Base-by-base conservation (phyloP, 1,140 invertebrate species). In the Temnothorax longispinosus region DNA sequence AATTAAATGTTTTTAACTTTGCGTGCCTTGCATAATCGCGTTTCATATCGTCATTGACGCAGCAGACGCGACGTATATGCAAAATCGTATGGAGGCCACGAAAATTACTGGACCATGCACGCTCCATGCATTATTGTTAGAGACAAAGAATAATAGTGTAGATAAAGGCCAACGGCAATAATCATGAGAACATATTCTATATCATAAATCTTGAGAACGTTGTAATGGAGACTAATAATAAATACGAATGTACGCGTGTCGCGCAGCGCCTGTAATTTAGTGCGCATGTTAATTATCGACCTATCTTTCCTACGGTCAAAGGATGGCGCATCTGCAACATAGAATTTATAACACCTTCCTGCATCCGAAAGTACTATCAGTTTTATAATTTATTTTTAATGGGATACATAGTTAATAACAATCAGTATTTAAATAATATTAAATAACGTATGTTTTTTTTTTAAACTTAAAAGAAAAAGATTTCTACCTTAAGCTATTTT, bases 31-130 rank as follows among this genome's bases (percentile, higher is more conserved):
- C 54, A 78, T 60, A 82, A 74, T 72, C 50, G 74, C 32, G n/a
- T 78, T 71, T 77, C 6, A 2, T 50, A 69, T 60, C 41, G 65
- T 87, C 27, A 87, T 77, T 67, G 71, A 58, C 74, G 75, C 35
- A 15, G 56, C 27, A 38, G 60, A 78, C 6, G 60, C 50, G 78
- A 88, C 44, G 65, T 85, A 58, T 65, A 76, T 75, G 77, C 47
- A 78, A 82, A 86, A 54, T 84, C 15, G 10, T 64, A 32, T n/a
- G 72, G 86, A 91, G 90, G 90, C 56, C 85, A 80, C 58, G 90
- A 91, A 91, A 86, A 91, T 89, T 91, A 91, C 81, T 60, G 88
- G 90, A 91, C 87, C 90, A 82, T 89, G 58, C 67, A 60, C 10
- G 15, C 58, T 38, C 50, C 8, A 74, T 88, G 64, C 60, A 64